A percentile compares a stretch with the other conserved stretches of the same genome.
Conservation (phyloP, 2,797 vertebrate genomes). For the Centroberyx gerrardi region DNA sequence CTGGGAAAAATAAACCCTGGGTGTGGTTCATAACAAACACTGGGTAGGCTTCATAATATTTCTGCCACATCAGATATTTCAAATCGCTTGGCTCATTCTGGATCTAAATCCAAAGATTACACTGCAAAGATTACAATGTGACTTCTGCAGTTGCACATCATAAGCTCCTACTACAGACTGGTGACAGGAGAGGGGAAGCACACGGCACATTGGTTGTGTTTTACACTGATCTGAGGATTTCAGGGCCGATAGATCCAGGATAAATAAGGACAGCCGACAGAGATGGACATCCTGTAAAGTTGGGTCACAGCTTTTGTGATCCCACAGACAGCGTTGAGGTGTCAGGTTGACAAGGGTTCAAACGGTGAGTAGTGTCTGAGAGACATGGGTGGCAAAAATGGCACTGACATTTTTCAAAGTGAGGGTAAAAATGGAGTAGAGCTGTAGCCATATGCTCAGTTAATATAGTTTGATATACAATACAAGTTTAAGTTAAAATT, state of each 20-base stretch:
- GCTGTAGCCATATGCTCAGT: constrained; percentile 10
- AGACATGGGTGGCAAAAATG: constrained; percentile 33
- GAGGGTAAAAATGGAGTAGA: constrained; percentile 29
- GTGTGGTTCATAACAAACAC: constrained; percentile 55
- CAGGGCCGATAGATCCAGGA: constrained; percentile 59
- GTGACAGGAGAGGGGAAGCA: constrained; percentile 24
- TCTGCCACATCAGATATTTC: constrained; percentile 70
- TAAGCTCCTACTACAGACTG: constrained; percentile 64
- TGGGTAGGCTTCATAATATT: constrained; percentile 49
- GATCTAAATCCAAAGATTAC: constrained; percentile 81
- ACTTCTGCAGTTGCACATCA: constrained; percentile 68
- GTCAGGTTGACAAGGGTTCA: constrained; percentile 48
- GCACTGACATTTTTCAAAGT: constrained; percentile 28
- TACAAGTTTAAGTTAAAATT: not conserved
- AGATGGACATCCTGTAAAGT: constrained; percentile 65
- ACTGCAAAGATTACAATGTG: constrained; percentile 81
- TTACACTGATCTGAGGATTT: constrained; percentile 77
- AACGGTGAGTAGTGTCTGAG: constrained; percentile 34
- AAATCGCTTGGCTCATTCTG: constrained; percentile 59
- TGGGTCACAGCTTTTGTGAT: constrained; percentile 31
- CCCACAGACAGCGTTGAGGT: constrained; percentile 22
- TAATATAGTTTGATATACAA: not conserved
- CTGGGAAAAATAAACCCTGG: constrained; percentile 42
- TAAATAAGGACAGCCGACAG: constrained; percentile 64
- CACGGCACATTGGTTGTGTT: constrained; percentile 67